phyloP scores from a whole-genome alignment of 2,113 vertebrate species.

The Sebastes fasciatus region DNA sequence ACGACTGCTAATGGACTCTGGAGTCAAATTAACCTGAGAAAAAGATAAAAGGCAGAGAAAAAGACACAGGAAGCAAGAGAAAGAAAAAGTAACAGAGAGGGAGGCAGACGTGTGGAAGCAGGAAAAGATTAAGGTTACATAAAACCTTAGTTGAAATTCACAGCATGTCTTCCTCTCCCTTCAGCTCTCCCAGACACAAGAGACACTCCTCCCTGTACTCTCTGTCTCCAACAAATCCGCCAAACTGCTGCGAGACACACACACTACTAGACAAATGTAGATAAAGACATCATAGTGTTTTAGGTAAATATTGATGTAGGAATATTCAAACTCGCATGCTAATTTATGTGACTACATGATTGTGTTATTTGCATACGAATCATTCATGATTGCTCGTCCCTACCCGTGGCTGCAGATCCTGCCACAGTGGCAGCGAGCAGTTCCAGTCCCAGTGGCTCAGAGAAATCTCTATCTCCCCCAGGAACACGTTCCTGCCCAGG shows the following conservation, averaged over 20 bases:
- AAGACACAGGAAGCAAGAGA: conserved; percentile 2
- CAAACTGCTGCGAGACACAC: conserved; percentile 28
- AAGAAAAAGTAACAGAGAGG: conserved; percentile 1
- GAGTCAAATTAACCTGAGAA: conserved; percentile 82
- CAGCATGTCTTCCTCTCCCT: conserved; percentile 67
- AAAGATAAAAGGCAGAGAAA: conserved; percentile 19
- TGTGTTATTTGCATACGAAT: conserved; percentile 11
- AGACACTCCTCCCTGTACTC: conserved; percentile 40
- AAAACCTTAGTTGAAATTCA: conserved; percentile 80
- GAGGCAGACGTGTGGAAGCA: conserved; percentile 34
- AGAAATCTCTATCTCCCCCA: conserved; percentile 92
- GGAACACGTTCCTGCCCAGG: conserved; percentile 92
- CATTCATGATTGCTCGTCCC: conserved; percentile 33
- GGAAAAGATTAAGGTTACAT: conserved; percentile 68
- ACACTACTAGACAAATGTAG: conserved; percentile 34
- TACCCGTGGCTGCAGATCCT: conserved; percentile 91
- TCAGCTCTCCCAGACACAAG: conserved; percentile 56
- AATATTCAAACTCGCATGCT: background rate
- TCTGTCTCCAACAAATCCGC: conserved; percentile 38
- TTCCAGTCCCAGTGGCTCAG: conserved; percentile 93
- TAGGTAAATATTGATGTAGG: conserved; percentile 38
- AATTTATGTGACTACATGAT: background rate
- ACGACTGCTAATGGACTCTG: conserved; percentile 83
- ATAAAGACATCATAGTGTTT: conserved; percentile 2
- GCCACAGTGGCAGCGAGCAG: conserved; percentile 86